Base-by-base conservation (phyloP, 1,140 invertebrate species). In the Aphaenogaster floridana region DNA sequence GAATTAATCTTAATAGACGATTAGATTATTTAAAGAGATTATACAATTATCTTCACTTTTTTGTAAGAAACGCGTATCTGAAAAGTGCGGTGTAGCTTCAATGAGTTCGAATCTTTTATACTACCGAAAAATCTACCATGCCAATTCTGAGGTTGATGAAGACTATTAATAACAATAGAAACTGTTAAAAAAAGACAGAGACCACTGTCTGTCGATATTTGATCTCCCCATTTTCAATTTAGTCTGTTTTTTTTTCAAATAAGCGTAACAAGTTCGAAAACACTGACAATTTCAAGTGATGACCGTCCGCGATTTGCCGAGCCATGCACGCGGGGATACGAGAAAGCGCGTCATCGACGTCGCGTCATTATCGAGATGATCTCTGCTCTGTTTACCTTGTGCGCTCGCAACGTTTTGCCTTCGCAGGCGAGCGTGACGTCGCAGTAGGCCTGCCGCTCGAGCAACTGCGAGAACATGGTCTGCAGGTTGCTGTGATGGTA, bases 371-470 rank as follows among this genome's bases (percentile, higher is more conserved):
- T 64, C 85, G 74, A 11, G 77, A 57, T 48, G 45, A 48, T 69
- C 48, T 72, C 15, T 52, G 69, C 39, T 89, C 8, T 36, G 54
- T 84, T 96, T 92, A 98, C 98, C 96, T 98, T 98, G 95, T 99
- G 98, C 34, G 98, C 98, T 93, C 98, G 97, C 88, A 99, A 97
- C 69, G 97, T 97, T 93, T 97, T 97, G 85, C 98, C 98, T 95
- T 98, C 98, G 94, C 98, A 99, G 90, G 98, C 98, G 79, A 99
- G 94, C 39, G 98, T 98, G 88, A 99, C 98, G 96, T 99, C 98
- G 95, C 98, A 98, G 95, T 99, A 99, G 86, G 98, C 97, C 92
- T 98, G 98, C 93, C 98, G 95, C 93, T 98, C 98, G 45, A 98
- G 95, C 84, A 99, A 96, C 94, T 98, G 97, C 66, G 98, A 98